Evolutionary conservation across 2,113 vertebrate species (phyloP).

Genomic region (Bubo bubo): DNA sequence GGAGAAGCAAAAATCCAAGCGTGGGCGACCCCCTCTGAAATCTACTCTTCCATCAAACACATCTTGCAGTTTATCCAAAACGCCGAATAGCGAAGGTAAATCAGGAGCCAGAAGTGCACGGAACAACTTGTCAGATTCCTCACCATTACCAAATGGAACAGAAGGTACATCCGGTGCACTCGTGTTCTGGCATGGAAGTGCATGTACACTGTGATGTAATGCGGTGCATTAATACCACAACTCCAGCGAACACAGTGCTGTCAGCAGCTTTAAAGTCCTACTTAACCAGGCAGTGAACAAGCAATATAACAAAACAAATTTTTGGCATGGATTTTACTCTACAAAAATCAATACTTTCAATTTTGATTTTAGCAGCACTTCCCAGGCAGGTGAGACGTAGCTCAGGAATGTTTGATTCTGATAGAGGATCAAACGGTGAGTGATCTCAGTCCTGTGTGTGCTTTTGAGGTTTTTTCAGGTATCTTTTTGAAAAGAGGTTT

Average conservation of each 20-base stretch:
- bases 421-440: slow-evolving; percentile 79
- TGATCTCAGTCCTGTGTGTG: not conserved
- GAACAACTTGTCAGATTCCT: slow-evolving; percentile 61
- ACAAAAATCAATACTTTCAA: not conserved
- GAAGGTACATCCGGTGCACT: slow-evolving; percentile 49
- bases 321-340: not conserved
- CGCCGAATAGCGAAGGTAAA: slow-evolving; percentile 82
- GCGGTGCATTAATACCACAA: not conserved
- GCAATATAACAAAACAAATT: not conserved
- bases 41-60: slow-evolving; percentile 81
- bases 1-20: slow-evolving; percentile 84
- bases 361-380: slow-evolving; percentile 73
- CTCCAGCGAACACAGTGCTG: not conserved
- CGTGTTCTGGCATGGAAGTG: not conserved
- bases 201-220: not conserved
- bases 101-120: slow-evolving; percentile 70
- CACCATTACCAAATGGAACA: slow-evolving; percentile 78
- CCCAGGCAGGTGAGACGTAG: slow-evolving; percentile 79
- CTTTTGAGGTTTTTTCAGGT: not conserved
- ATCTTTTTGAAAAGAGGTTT: not conserved
- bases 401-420: slow-evolving; percentile 84
- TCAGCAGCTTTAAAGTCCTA: not conserved
- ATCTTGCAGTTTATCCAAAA: slow-evolving; percentile 80
- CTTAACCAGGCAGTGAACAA: not conserved
- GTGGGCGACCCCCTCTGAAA: slow-evolving; percentile 90